phyloP scores from a whole-genome alignment of 2,113 vertebrate species.

The Zapornia atra region DNA sequence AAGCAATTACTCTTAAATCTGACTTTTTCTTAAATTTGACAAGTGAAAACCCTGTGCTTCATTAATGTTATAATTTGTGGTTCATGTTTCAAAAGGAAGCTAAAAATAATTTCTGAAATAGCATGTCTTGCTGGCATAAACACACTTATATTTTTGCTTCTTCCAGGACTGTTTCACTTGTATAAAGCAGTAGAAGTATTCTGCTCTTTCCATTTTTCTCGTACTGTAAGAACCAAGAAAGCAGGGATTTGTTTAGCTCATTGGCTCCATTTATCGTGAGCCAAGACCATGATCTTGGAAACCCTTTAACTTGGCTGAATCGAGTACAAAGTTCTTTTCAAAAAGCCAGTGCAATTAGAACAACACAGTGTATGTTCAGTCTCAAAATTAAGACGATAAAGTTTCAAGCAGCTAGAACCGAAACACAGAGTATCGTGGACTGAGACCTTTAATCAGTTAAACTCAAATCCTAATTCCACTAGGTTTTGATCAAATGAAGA shows the following conservation, averaged over 20 bases:
- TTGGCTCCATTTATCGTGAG: conserved; percentile 65
- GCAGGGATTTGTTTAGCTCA: conserved; percentile 66
- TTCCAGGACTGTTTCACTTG: conserved; percentile 32
- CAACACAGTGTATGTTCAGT: conserved; percentile 49
- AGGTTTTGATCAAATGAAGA: not conserved
- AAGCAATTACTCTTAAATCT: not conserved
- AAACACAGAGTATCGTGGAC: not conserved
- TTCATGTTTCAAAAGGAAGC: not conserved
- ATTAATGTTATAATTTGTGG: conserved; percentile 14
- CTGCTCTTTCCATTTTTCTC: conserved; percentile 46
- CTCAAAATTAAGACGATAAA: conserved; percentile 58
- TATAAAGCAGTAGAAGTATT: conserved; percentile 37
- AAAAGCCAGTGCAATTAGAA: conserved; percentile 66
- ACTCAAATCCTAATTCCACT: not conserved
- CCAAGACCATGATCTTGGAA: conserved; percentile 59
- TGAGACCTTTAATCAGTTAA: not conserved
- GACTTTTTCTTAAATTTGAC: conserved; percentile 37
- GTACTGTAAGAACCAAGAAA: conserved; percentile 60
- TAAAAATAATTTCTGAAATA: conserved; percentile 38
- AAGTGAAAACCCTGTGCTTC: not conserved
- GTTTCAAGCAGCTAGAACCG: conserved; percentile 46
- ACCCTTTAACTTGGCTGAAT: conserved; percentile 61
- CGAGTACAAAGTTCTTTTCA: conserved; percentile 61
- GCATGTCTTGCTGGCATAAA: not conserved
- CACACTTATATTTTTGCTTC: conserved; percentile 7